Evolutionary conservation across 2,797 vertebrate genomes (phyloP), one percentile per base, ranked within the genome.

Genomic region (Falco rusticolus): DNA sequence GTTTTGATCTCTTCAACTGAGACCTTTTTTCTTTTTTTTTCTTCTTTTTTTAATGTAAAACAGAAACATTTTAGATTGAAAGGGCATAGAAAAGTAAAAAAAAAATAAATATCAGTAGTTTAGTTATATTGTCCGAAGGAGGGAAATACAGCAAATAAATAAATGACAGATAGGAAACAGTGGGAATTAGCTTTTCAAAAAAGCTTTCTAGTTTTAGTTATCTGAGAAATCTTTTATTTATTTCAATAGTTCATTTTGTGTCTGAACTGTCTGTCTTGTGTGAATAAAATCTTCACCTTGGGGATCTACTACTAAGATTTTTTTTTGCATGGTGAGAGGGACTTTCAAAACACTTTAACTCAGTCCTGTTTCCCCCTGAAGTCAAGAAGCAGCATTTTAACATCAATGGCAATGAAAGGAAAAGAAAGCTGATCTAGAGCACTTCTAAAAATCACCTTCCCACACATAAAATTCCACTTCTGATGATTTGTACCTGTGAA

Each of bases 341-440:
- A 90, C 95, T 95, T 95, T 95, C 45, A 77, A 74, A 90, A 82
- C 59, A 78, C 20, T 59, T 71, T 31, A 87, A 88, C 39, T 83
- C 61, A 48, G 33, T 72, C 89, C 77, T 87, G 20, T 59, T 95
- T 61, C 66, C 47, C 37, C 34, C 69, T 61, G 45, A 93, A 95
- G 77, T 80, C 75, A 90, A 51, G 33, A 91, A 90, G n/a, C 79
- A 68, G 39, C 29, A 63, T 93, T 95, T 94, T 77, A 87, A 79
- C 66, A 90, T 74, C 71, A 87, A 28, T 61, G 31, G 29, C 63
- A 95, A 51, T 70, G 75, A 94, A 94, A 89, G 84, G 50, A 78
- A 95, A 79, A 90, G 66, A 81, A 86, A 91, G 17, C 37, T 45
- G 60, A 76, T 82, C 31, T 63, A 63, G 10, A 66, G 22, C 59